Conservation (phyloP, 2,888 invertebrate genomes). For the Ptilodon capucinus region DNA sequence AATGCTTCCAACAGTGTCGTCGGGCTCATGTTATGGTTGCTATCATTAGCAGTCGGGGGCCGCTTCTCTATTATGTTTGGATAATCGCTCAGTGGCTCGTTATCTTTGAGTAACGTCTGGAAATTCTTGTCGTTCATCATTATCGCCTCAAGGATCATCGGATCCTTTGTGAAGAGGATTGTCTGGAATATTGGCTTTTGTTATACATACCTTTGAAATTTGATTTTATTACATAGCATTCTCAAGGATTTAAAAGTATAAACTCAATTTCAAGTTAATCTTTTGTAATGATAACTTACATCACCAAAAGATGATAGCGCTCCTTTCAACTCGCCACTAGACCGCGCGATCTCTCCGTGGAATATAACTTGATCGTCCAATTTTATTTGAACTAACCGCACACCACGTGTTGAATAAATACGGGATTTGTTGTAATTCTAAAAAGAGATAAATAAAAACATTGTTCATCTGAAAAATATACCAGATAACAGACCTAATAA, state of each 20-base stretch:
- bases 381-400: slow-evolving; percentile 86
- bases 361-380: slow-evolving; percentile 88
- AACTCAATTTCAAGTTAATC: too few species aligned
- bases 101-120: slow-evolving; percentile 67
- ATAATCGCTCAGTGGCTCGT: slow-evolving; percentile 52
- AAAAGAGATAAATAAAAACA: slow-evolving; percentile 28
- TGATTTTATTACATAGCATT: too few species aligned
- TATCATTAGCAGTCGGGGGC: slow-evolving; percentile 83
- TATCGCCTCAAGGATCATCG: slow-evolving; percentile 84
- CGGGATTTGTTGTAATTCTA: slow-evolving; percentile 95
- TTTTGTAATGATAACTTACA: too few species aligned
- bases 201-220: too few species aligned
- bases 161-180: slow-evolving; percentile 91
- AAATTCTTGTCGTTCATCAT: slow-evolving; percentile 68
- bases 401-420: slow-evolving; percentile 91
- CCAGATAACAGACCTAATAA: too few species aligned
- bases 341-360: slow-evolving; percentile 90
- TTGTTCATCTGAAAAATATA: too few species aligned
- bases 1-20: slow-evolving; percentile 38
- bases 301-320: slow-evolving; percentile 87
- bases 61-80: slow-evolving; percentile 65
- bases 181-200: slow-evolving; percentile 78
- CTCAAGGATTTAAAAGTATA: background rate
- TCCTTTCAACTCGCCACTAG: slow-evolving; percentile 88
- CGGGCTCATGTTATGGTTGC: slow-evolving; percentile 50